Percentiles rank a stretch among this genome's conserved stretches.
Evolutionary conservation across 2,888 invertebrate species (phyloP).

Genomic region (Heliconius cydno): DNA sequence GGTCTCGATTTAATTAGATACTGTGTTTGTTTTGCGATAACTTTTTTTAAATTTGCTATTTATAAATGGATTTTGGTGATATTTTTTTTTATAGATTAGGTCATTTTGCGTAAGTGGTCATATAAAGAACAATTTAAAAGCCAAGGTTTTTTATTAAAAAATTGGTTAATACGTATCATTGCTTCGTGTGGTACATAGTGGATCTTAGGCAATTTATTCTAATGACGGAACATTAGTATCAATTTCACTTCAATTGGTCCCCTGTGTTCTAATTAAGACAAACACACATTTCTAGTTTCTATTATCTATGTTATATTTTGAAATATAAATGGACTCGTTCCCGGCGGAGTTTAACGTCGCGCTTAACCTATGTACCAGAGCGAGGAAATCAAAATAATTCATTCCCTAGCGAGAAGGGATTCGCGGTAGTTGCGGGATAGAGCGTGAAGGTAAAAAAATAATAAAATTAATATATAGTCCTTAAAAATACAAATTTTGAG

Average conservation of each 20-base stretch:
- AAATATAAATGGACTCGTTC: too few relatives aligned
- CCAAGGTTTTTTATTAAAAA: too few relatives aligned
- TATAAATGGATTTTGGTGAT: background rate
- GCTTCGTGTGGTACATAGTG: background rate
- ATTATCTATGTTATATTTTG: background rate
- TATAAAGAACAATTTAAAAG: too few relatives aligned
- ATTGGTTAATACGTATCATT: background rate
- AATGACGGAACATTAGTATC: conserved; percentile 23
- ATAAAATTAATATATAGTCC: too few relatives aligned
- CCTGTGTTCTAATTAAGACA: conserved; percentile 25
- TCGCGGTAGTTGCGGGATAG: too few relatives aligned
- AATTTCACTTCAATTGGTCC: conserved; percentile 33
- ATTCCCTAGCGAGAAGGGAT: too few relatives aligned
- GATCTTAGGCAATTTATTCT: conserved; percentile 19
- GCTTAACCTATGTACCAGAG: too few relatives aligned
- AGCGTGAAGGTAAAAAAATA: too few relatives aligned
- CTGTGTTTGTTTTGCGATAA: background rate
- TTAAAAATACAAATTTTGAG: background rate
- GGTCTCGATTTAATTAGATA: background rate
- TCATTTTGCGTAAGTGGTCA: too few relatives aligned
- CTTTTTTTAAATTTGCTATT: background rate
- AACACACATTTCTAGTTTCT: conserved; percentile 6
- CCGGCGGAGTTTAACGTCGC: too few relatives aligned
- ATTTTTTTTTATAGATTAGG: too few relatives aligned
- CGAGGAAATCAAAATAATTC: too few relatives aligned